Conservation (phyloP, 2,797 vertebrate genomes). For the Dicrostonyx torquatus region DNA sequence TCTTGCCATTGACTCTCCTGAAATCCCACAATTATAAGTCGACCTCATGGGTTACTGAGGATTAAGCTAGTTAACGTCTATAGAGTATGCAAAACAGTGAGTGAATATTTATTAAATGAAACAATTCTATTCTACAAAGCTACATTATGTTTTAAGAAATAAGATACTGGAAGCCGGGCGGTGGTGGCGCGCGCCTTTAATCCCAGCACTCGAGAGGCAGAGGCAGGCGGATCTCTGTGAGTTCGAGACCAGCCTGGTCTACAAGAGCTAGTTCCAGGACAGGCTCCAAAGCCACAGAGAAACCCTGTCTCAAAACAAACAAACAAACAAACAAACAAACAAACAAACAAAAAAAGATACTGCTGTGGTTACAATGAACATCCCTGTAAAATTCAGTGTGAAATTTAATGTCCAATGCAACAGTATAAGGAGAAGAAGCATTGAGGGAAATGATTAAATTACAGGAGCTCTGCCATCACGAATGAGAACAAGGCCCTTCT, state of each 20-base stretch:
- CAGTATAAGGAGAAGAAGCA: neutral
- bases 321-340: too few species aligned
- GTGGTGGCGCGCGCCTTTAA: too few species aligned
- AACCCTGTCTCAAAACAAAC: too few species aligned
- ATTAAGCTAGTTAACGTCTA: constrained; percentile 31
- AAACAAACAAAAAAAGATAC: neutral
- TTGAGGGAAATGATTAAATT: neutral
- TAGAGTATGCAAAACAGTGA: neutral
- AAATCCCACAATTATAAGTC: constrained; percentile 43
- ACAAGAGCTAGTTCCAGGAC: too few species aligned
- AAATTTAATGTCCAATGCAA: neutral
- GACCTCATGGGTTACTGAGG: neutral
- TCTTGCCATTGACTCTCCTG: neutral
- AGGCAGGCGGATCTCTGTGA: too few species aligned
- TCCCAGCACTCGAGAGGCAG: too few species aligned
- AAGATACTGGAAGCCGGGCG: too few species aligned
- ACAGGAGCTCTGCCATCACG: neutral
- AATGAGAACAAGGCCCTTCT: neutral
- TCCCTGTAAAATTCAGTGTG: neutral
- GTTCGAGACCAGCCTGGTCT: too few species aligned
- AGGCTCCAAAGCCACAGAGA: too few species aligned
- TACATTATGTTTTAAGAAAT: neutral
- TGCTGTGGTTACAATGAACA: neutral
- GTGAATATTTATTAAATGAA: constrained; percentile 34
- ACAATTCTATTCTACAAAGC: neutral